phyloP scores from a whole-genome alignment of 2,888 invertebrate species.

The Sarcophaga caerulescens region DNA sequence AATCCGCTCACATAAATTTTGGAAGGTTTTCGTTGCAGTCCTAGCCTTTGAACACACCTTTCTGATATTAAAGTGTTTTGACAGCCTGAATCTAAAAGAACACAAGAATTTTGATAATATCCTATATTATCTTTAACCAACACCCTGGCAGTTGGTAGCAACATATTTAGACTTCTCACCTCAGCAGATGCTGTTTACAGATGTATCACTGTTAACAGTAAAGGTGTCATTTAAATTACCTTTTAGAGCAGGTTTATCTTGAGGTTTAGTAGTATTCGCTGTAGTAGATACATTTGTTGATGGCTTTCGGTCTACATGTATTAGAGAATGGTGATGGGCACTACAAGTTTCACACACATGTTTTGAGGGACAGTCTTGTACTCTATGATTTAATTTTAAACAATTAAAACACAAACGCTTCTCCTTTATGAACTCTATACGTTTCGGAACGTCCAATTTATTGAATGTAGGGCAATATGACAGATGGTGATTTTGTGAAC shows the following conservation, averaged over 20 bases:
- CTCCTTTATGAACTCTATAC: constrained; percentile 19
- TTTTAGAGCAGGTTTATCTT: not conserved
- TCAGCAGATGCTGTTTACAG: constrained; percentile 2
- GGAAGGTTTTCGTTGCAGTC: constrained; percentile 7
- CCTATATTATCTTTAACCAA: constrained; percentile 41
- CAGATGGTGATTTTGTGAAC: constrained; percentile 24
- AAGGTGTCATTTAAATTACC: constrained; percentile 16
- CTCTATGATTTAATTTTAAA: constrained; percentile 37
- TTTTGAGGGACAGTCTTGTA: constrained; percentile 21
- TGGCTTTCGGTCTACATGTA: constrained; percentile 32
- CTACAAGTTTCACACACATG: constrained; percentile 30
- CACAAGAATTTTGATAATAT: constrained; percentile 37
- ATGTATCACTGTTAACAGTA: not conserved
- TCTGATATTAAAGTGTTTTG: constrained; percentile 16
- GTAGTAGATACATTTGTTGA: not conserved
- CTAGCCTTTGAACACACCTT: constrained; percentile 7
- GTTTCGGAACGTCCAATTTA: not conserved
- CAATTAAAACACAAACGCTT: constrained; percentile 47
- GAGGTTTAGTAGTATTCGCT: not conserved
- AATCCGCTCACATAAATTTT: constrained; percentile 21
- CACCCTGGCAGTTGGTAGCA: constrained; percentile 39
- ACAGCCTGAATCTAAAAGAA: constrained; percentile 11
- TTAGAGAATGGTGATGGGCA: constrained; percentile 22
- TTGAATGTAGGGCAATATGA: constrained; percentile 27
- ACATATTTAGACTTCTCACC: constrained; percentile 29